Evolutionary conservation across 2,888 invertebrate species (phyloP), one percentile per base, ranked within the genome.

Genomic region (Hetaerina titia): DNA sequence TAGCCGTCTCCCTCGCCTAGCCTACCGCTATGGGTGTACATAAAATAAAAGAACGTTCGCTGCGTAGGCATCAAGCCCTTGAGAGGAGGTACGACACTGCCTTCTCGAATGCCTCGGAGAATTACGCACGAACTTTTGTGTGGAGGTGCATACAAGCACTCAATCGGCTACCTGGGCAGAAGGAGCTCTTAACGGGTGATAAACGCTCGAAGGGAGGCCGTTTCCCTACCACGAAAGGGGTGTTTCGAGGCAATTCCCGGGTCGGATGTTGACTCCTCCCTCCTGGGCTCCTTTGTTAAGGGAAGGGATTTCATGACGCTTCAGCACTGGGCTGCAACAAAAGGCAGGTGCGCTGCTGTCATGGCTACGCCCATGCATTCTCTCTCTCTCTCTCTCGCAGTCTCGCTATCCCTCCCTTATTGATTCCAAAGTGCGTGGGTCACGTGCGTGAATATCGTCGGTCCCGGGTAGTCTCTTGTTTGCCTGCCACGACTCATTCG

Each of bases 271-370:
- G 81, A 81, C 81, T 81, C 81, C 81, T 31, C 81, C 81, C 81
- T 81, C 81, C 8, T 31, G 25, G 81, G 25, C 22, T 81, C 22
- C 81, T 60, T 81, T 81, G 81, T 81, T 22, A 31, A 58, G 56
- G 45, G 88, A 56, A 15, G 45, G 57, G 89, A 89, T 89, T 89
- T 89, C 57, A 89, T 89, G 56, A 89, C 89, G 89, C 89, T 58
- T 58, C 25, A 25, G 31, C 31, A n/a, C 17, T 81, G 15, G 11
- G 89, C 89, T 58, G 89, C 58, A 89, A 89, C 89, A 89, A 89
- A 89, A 58, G 89, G 58, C 89, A 89, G 89, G 89, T 89, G 89
- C 57, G 89, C 58, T 58, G 81, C 81, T 81, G 81, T 81, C 81
- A 81, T 81, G 81, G 81, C 81, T 31, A 81, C 81, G 81, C 81